A percentile compares a stretch with the other conserved stretches of the same genome.
Evolutionary conservation across 2,797 vertebrate genomes (phyloP).

Genomic region (Paratrypauchen microcephalus): DNA sequence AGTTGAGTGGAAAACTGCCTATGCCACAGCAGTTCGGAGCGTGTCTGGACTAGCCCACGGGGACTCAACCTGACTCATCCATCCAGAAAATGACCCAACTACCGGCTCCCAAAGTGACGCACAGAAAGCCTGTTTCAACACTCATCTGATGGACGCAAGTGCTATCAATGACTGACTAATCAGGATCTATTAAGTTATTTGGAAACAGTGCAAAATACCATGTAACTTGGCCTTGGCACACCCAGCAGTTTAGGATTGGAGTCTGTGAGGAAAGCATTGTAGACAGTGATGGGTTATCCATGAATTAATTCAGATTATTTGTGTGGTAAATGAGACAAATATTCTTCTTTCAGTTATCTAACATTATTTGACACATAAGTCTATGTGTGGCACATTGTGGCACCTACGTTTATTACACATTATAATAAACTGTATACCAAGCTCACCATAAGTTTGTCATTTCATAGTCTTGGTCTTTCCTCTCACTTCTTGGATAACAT

Average conservation of each 20-base stretch:
- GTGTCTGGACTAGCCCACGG: constrained; percentile 54
- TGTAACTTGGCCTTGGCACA: constrained; percentile 35
- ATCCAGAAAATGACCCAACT: constrained; percentile 66
- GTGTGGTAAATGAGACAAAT: background rate
- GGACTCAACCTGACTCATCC: constrained; percentile 62
- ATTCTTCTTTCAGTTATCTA: background rate
- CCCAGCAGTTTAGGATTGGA: constrained; percentile 49
- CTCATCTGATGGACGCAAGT: constrained; percentile 29
- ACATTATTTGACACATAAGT: background rate
- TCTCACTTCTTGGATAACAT: background rate
- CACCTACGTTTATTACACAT: background rate
- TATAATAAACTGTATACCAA: background rate
- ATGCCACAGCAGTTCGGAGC: constrained; percentile 29
- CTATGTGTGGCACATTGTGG: background rate
- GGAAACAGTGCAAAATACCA: constrained; percentile 23
- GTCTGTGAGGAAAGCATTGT: constrained; percentile 32
- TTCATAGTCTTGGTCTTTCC: background rate
- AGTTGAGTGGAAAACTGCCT: constrained; percentile 26
- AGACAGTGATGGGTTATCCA: background rate
- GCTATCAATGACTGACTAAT: constrained; percentile 34
- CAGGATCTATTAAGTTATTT: constrained; percentile 29
- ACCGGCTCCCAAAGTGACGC: constrained; percentile 40
- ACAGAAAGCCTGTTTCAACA: constrained; percentile 33
- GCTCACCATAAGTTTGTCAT: too few relatives aligned
- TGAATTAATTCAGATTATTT: background rate